Base-by-base conservation (phyloP, 1,140 invertebrate genomes). In the Drosophila murphyi region DNA sequence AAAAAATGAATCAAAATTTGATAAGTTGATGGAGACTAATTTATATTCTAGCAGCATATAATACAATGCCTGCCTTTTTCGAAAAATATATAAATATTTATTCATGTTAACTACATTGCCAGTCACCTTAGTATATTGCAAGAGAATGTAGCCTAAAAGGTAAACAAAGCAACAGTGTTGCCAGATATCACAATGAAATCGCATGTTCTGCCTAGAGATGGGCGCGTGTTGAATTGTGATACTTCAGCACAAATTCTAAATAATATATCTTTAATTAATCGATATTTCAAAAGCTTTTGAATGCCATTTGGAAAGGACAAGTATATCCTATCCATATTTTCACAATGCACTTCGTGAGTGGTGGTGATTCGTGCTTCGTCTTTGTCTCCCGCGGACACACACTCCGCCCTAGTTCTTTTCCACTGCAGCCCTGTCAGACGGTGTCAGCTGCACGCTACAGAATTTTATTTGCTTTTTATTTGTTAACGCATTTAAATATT, bases 401-500 rank as follows among this genome's bases (percentile, higher is more conserved):
- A 31, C 5, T 34, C 62, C 51, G 5, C 64, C 6, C 63, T 52
- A 55, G 65, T 51, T 74, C 67, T 70, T 70, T 62, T 61, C 31
- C 29, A 10, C n/a, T 50, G 64, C 48, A 71, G 60, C 59, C 59
- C 68, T 71, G 59, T 64, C 68, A 71, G 45, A 62, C 54, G 50
- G 72, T 64, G 51, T 76, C 39, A 54, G 54, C 31, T 57, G 72
- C 52, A 28, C 31, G 65, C 73, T 65, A 60, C 61, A 64, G 73
- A 59, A 55, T 51, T 45, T 63, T 52, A 45, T 54, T 76, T 76
- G 60, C 39, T 34, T 76, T 64, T 57, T 60, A 72, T 71, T 76
- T 64, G 64, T 41, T 72, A 60, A 76, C 48, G 55, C 55, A 64
- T 72, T 64, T 65, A 62, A 65, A 31, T 37, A 35, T 45, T 43